Percentiles rank a stretch among this genome's conserved stretches.
phyloP scores from a whole-genome alignment of 2,113 vertebrate genomes.

The Gnathonemus longibarbis region DNA sequence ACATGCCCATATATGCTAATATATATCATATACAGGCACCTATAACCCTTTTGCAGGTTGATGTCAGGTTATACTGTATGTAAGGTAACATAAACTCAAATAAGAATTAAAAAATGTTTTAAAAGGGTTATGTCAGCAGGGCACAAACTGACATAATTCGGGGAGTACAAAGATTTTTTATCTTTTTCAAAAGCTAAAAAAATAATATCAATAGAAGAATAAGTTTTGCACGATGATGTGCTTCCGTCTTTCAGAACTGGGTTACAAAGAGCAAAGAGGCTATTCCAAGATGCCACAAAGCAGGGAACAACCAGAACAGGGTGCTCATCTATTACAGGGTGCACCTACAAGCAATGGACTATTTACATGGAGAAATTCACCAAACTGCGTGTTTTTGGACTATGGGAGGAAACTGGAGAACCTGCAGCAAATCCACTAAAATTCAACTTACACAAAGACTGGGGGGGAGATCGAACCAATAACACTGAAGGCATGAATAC shows the following conservation, averaged over 20 bases:
- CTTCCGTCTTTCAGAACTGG: not conserved
- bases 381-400: not conserved
- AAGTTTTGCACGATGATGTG: not conserved
- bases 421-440: not conserved
- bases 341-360: not conserved
- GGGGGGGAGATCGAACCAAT: not conserved
- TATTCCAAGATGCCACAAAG: not conserved
- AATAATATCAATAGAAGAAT: not conserved
- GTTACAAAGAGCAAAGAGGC: not conserved
- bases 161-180: not conserved
- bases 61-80: not conserved
- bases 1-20: not conserved
- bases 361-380: not conserved
- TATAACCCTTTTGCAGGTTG: not conserved
- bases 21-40: not conserved
- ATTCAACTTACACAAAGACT: not conserved
- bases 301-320: not conserved
- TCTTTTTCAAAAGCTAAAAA: not conserved
- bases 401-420: not conserved
- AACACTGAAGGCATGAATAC: not conserved
- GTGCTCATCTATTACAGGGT: not conserved
- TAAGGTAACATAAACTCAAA: not conserved
- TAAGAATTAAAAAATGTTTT: not conserved
- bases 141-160: not conserved
- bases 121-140: not conserved